Base-by-base conservation (phyloP, 2,888 invertebrate species). In the Andrena minutula region DNA sequence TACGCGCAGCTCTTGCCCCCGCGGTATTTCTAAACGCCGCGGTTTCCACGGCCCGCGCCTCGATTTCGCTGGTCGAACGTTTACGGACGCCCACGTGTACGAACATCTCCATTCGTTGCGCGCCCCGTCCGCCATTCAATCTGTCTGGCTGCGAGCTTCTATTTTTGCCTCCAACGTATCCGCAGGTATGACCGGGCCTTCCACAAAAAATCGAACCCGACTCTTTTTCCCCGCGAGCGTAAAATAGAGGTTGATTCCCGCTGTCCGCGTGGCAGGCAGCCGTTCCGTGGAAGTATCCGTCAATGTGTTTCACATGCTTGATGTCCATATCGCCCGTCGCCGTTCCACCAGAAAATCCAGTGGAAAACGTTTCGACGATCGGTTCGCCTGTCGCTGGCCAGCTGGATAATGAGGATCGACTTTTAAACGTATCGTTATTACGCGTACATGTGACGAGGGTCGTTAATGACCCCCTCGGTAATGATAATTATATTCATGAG, bases 21-120 rank as follows among this genome's bases (percentile, higher is more conserved):
- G 28, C 12, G 65, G 58, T 61, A 66, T 68, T 71, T 73, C 81
- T 75, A 80, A 75, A 47, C 80, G 63, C 16, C 61, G 56, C 61
- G 64, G 53, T 56, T 41, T 28, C n/a, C 60, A 53, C n/a, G 64
- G 20, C 74, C 69, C 53, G 73, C 69, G 41, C 80, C 32, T 78
- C 69, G 41, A 66, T 69, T 72, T 68, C 51, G 12, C 81, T 20
- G 74, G 47, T 23, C 49, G 70, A 75, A 63, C 32, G 71, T 75
- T 75, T 68, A 58, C 58, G 32, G 51, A 68, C 82, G 72, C 81
- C 75, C 51, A 80, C 81, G 75, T 65, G 20, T 53, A 53, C 78
- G 71, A 71, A 61, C 79, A 71, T 79, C 79, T 78, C 60, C 79
- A 32, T 60, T 53, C 70, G 79, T 80, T 79, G 79, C 79, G 79